phyloP scores from a whole-genome alignment of 2,797 vertebrate species.

The Lacerta agilis region DNA sequence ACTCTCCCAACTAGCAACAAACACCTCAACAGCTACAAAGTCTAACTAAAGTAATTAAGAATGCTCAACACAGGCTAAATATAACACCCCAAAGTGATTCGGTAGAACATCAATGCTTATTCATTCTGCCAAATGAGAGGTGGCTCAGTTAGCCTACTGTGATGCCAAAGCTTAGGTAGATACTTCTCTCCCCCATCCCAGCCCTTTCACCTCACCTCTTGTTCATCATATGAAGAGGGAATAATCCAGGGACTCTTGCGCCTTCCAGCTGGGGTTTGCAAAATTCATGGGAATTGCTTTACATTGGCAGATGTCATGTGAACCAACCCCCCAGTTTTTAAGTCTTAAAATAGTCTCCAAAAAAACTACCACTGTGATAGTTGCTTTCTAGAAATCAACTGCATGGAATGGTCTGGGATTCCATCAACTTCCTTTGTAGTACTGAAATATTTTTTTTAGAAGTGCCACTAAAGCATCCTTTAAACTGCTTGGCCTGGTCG shows the following conservation, averaged over 20 bases:
- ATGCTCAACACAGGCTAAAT: neutral
- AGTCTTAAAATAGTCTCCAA: neutral
- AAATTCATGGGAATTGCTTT: no score
- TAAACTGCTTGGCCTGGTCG: no score
- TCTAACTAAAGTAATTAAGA: rapidly evolving
- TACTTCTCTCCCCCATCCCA: no score
- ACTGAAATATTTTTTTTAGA: neutral
- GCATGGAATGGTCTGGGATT: neutral
- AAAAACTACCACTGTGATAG: neutral
- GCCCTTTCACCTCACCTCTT: neutral
- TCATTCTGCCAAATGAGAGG: neutral
- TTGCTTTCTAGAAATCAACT: neutral
- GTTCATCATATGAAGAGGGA: neutral
- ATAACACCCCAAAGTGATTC: neutral
- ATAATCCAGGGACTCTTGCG: no score
- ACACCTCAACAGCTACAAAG: neutral
- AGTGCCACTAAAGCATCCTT: neutral
- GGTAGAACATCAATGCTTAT: neutral
- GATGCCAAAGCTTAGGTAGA: neutral
- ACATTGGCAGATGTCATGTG: neutral
- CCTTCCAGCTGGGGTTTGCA: neutral
- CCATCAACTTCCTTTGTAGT: neutral
- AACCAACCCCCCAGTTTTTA: neutral
- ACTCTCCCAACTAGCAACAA: neutral
- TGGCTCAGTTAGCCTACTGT: neutral